phyloP scores from a whole-genome alignment of 2,113 vertebrate species.

The Tretioscincus oriximinensis region DNA sequence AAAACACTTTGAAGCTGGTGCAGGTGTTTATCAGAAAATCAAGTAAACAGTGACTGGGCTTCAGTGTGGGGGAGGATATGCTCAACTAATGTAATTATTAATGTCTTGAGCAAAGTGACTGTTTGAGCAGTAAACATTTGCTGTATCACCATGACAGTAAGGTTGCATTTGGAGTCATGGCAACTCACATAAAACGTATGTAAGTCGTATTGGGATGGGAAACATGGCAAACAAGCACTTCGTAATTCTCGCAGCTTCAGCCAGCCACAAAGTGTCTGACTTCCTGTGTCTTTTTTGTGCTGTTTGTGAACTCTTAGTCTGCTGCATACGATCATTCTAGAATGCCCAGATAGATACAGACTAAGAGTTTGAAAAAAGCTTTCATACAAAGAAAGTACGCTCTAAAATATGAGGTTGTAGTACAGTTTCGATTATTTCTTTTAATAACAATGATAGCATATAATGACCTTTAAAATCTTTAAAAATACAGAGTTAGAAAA shows the following conservation, averaged over 20 bases:
- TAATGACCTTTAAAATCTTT: neutral
- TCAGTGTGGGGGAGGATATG: neutral
- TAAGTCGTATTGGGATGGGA: no score
- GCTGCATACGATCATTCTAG: no score
- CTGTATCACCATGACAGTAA: no score
- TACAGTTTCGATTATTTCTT: neutral
- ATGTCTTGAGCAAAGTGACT: neutral
- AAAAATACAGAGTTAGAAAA: neutral
- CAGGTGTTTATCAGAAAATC: neutral
- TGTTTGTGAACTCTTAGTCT: no score
- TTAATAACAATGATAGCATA: neutral
- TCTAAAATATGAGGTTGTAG: neutral
- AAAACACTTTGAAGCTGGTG: neutral
- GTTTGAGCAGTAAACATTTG: neutral
- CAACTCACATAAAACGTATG: no score
- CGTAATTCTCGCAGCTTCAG: no score
- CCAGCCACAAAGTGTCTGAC: no score
- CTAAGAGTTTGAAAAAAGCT: neutral
- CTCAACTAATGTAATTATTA: slow-evolving; percentile 9
- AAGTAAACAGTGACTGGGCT: neutral
- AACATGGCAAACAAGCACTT: no score
- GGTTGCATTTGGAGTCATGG: no score
- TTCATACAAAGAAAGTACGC: neutral
- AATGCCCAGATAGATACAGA: neutral
- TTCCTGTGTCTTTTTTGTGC: no score